Conservation (phyloP, 2,113 vertebrate genomes). For the Spea bombifrons region DNA sequence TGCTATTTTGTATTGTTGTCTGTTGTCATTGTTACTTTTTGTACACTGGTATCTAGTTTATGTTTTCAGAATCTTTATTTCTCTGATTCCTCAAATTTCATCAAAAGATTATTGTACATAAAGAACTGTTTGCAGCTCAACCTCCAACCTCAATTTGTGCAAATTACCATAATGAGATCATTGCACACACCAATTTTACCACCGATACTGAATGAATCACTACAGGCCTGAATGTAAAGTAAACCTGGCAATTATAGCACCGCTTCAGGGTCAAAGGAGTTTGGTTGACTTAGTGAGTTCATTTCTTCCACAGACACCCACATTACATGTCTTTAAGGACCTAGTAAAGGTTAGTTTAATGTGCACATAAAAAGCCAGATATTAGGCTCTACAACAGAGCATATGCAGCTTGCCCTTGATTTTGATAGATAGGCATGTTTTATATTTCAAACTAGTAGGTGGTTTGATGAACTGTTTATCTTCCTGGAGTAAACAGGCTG, state of each 20-base stretch:
- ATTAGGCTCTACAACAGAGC: neutral
- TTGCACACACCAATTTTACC: neutral
- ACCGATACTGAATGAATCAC: conserved; percentile 1
- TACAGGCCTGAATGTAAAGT: conserved; percentile 1
- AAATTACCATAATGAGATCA: conserved; percentile 31
- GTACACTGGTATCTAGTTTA: too few relatives aligned
- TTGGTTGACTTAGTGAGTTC: neutral
- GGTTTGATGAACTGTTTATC: neutral
- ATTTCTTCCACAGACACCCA: neutral
- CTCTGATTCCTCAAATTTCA: too few relatives aligned
- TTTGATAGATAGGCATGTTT: neutral
- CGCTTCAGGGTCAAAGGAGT: neutral
- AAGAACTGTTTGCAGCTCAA: neutral
- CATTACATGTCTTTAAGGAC: neutral
- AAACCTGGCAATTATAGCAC: conserved; percentile 9
- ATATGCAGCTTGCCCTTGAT: neutral
- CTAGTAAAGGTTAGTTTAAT: too few relatives aligned
- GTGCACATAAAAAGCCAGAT: neutral
- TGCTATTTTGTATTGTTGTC: neutral
- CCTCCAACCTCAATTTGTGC: neutral
- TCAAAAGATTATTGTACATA: neutral
- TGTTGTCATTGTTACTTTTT: neutral
- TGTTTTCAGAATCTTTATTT: too few relatives aligned
- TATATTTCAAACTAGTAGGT: neutral
- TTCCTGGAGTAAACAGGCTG: too few relatives aligned